Evolutionary conservation across 1,140 invertebrate genomes (phyloP).

Genomic region (Fopius arisanus): DNA sequence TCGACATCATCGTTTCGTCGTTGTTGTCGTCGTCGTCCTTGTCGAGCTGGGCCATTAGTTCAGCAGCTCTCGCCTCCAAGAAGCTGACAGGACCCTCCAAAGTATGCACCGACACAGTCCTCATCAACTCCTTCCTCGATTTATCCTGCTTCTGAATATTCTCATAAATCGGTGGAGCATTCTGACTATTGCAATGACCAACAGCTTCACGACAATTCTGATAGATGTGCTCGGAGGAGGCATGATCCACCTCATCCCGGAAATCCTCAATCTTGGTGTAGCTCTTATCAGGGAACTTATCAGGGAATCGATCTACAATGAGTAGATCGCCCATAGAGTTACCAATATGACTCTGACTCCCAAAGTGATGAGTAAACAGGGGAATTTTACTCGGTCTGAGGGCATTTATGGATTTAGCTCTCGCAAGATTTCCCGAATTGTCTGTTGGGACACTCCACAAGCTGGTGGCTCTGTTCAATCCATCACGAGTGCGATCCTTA

Average conservation of each 20-base stretch:
- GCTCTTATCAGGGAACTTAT: conserved; percentile 41
- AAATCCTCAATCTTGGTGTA: conserved; percentile 38
- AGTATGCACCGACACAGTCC: conserved; percentile 28
- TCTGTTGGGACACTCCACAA: conserved; percentile 53
- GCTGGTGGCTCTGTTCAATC: conserved; percentile 52
- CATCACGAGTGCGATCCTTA: background rate
- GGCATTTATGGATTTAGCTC: conserved; percentile 35
- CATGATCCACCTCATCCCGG: conserved; percentile 44
- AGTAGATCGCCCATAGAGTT: conserved; percentile 60
- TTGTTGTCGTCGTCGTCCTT: conserved; percentile 21
- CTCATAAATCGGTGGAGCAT: conserved; percentile 46
- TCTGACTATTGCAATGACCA: background rate
- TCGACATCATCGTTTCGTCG: conserved; percentile 34
- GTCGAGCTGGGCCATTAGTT: conserved; percentile 54
- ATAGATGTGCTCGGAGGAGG: conserved; percentile 53
- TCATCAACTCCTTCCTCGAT: conserved; percentile 14
- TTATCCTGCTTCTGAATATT: conserved; percentile 18
- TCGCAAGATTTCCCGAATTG: conserved; percentile 31
- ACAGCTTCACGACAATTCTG: conserved; percentile 50
- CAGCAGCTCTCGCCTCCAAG: conserved; percentile 51
- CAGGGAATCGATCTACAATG: conserved; percentile 51
- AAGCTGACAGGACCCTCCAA: conserved; percentile 29
- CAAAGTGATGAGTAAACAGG: conserved; percentile 45
- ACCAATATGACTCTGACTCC: conserved; percentile 36
- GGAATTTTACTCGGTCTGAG: conserved; percentile 58